A percentile compares a stretch with the other conserved stretches of the same genome.
These are phyloP conservation scores for Xestia rhomboidea DNA, from an alignment of 2,888 invertebrate species.

Conservation along the genomic window DNA sequence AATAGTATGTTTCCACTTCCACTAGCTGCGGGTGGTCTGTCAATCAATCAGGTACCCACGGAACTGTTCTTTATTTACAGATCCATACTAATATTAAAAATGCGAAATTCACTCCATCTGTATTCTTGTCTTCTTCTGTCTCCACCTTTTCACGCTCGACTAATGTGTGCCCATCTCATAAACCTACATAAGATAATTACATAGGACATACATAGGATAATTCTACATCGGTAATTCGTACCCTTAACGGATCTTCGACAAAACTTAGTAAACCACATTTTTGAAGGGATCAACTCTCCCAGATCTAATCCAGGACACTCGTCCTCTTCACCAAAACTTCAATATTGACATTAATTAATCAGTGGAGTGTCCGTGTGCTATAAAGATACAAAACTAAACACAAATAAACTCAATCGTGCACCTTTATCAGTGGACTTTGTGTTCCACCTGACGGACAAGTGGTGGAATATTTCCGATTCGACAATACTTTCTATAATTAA, in stretches of 20 bases:
- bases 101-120: neutral
- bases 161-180: neutral
- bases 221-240: neutral
- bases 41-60: neutral
- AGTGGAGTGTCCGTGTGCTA: slow-evolving; percentile 1
- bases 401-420: slow-evolving; percentile 33
- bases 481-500: neutral
- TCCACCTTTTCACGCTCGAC: neutral
- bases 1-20: neutral
- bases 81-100: neutral
- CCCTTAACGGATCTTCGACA: neutral
- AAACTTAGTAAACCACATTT: neutral
- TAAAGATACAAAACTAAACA: slow-evolving; percentile 31
- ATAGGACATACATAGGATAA: neutral
- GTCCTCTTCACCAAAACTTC: neutral
- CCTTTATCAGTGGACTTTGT: slow-evolving; percentile 53
- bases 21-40: neutral
- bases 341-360: slow-evolving; percentile 23
- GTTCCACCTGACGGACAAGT: slow-evolving; percentile 24
- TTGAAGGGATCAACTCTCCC: neutral
- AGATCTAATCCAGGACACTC: neutral
- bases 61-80: neutral
- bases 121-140: no score
- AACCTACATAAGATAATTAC: neutral
- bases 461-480: slow-evolving; percentile 12